Evolutionary conservation across 2,797 vertebrate genomes (phyloP), one percentile per base, ranked within the genome.

Genomic region (Kryptolebias ocellatus): DNA sequence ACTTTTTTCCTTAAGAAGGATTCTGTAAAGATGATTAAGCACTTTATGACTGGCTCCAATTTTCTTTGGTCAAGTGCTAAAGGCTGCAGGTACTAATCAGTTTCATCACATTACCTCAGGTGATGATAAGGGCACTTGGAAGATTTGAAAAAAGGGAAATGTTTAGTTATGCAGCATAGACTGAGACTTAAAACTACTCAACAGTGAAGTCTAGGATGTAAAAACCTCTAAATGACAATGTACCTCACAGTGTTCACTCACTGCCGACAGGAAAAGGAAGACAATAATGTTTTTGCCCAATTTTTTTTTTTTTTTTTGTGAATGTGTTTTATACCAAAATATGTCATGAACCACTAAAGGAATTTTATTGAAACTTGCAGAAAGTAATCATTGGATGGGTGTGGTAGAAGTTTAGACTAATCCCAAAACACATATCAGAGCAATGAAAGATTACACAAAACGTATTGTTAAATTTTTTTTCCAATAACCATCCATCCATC

Each of bases 91-190:
- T 81, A 52, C 72, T 83, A 86, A 89, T 90, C 74, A 66, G 55
- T 87, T 83, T 78, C 76, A 74, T 84, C 83, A 79, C 80, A 83
- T 84, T 88, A 87, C 74, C 77, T 81, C 57, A 50, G 78, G 78
- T 68, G 81, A 83, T 82, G 44, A 46, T 17, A 75, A 76, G 76
- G 57, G 72, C 59, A 56, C 31, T 34, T 50, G 57, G 60, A 50
- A 75, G 63, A 76, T 53, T 51, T 37, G 14, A 3, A 63, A 28
- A 64, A 54, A 60, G 29, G 56, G 20, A 39, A 42, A 39, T 51
- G 62, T 67, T 55, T 42, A 53, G 53, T 0, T 8, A 29, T 49
- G 24, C 27, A 68, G 53, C 17, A 57, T 4, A 34, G 46, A 24
- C 34, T 70, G 16, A n/a, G 54, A 18, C 44, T 47, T 12, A 39